These are phyloP conservation scores for Metellina segmentata DNA, from an alignment of 2,888 invertebrate genomes.

Conservation along the genomic window DNA sequence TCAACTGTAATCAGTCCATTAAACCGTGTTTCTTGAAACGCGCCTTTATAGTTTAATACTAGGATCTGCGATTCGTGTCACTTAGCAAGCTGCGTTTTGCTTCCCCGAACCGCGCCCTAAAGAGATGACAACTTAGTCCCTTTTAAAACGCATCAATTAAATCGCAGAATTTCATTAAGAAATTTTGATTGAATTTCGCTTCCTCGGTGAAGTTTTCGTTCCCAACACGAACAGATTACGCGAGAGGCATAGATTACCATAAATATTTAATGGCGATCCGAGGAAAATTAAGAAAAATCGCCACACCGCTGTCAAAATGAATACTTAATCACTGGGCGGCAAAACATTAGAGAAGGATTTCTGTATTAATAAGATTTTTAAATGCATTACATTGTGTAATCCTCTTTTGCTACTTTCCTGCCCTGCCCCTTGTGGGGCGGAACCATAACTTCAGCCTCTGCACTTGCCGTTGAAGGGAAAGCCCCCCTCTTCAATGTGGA, in stretches of 20 bases:
- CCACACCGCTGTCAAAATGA: background rate
- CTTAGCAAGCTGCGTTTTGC: no score
- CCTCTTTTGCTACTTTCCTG: background rate
- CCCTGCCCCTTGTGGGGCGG: background rate
- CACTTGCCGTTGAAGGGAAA: background rate
- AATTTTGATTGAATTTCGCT: background rate
- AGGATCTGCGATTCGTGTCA: no score
- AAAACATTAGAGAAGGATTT: slow-evolving; percentile 27
- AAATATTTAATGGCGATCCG: background rate
- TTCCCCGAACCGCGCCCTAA: background rate
- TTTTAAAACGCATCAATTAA: background rate
- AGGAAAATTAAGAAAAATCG: background rate
- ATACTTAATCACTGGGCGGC: slow-evolving; percentile 2
- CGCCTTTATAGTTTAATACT: no score
- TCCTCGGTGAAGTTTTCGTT: background rate
- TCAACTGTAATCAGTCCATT: no score
- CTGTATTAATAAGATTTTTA: slow-evolving; percentile 45
- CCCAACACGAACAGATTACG: background rate
- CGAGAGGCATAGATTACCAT: background rate
- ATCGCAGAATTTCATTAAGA: background rate
- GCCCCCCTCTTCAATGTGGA: background rate
- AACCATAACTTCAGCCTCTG: background rate
- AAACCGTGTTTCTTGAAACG: no score
- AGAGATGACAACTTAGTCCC: background rate
- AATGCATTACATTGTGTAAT: slow-evolving; percentile 23